Percentiles rank a stretch among this genome's conserved stretches.
These are phyloP conservation scores for Nasonia longicornis DNA, from an alignment of 1,140 invertebrate genomes.

Conservation along the genomic window DNA sequence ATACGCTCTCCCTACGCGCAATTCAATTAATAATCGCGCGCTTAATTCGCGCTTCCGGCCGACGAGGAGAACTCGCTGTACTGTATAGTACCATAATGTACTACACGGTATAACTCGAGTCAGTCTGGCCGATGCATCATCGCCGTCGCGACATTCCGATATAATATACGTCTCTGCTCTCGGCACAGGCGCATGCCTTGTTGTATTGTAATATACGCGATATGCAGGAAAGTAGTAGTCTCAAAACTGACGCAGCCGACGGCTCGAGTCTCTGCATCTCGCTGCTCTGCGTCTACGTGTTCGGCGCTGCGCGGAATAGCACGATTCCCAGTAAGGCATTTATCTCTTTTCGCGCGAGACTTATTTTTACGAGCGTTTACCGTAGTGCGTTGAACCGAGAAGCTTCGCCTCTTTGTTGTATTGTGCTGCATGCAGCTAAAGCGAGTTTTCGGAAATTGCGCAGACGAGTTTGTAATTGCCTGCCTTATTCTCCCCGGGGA, in stretches of 20 bases:
- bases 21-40: conserved; percentile 62
- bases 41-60: conserved; percentile 65
- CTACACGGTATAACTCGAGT: not conserved
- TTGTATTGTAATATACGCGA: not conserved
- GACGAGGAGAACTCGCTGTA: not conserved
- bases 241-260: conserved; percentile 46
- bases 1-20: conserved; percentile 28
- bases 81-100: no score
- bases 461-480: not conserved
- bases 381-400: not conserved
- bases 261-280: conserved; percentile 62
- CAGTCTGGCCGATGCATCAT: conserved; percentile 39
- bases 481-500: not conserved
- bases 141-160: conserved; percentile 51
- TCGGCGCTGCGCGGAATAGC: conserved; percentile 46
- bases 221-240: not conserved
- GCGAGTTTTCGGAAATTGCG: not conserved
- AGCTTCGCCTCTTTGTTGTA: not conserved
- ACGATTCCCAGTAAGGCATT: conserved; percentile 1
- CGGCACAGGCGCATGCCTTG: not conserved
- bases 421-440: not conserved
- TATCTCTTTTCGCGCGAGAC: not conserved
- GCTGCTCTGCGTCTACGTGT: conserved; percentile 62
- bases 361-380: not conserved
- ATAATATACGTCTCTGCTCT: not conserved